Percentiles rank a stretch among this genome's conserved stretches.
phyloP scores from a whole-genome alignment of 1,140 invertebrate genomes.

The Caerostris darwini region DNA sequence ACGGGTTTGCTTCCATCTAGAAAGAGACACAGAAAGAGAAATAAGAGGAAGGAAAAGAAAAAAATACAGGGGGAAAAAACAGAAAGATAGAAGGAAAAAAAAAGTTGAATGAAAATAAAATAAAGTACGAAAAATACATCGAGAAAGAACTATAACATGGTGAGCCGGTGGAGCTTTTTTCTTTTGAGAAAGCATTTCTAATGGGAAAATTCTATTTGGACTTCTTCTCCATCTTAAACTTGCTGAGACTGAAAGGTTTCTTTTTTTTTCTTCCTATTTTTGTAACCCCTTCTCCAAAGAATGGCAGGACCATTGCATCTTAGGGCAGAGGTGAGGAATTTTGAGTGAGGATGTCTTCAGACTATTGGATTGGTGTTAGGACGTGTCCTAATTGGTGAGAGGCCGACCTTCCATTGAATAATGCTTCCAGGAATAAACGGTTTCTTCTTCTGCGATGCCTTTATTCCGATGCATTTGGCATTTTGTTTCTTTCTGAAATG shows the following conservation, averaged over 20 bases:
- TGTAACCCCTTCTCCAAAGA: background rate
- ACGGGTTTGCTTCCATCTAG: background rate
- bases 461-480: too few species aligned
- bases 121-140: conserved; percentile 36
- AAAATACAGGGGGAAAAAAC: background rate
- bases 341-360: conserved; percentile 10
- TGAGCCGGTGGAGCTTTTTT: conserved; percentile 6
- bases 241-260: conserved; percentile 42
- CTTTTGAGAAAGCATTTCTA: conserved; percentile 56
- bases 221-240: conserved; percentile 49
- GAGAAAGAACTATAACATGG: conserved; percentile 34
- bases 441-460: background rate
- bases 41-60: background rate
- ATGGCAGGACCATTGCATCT: conserved; percentile 17
- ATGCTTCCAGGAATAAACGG: background rate
- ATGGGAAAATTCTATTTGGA: conserved; percentile 56
- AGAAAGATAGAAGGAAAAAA: background rate
- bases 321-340: conserved; percentile 6
- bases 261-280: conserved; percentile 1
- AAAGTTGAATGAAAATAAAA: conserved; percentile 28
- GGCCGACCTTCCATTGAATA: background rate
- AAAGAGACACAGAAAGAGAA: conserved; percentile 5
- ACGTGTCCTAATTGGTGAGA: conserved; percentile 24
- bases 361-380: conserved; percentile 34
- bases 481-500: too few species aligned